Conservation (phyloP, 2,797 vertebrate species). For the Sebastes vulpes region DNA sequence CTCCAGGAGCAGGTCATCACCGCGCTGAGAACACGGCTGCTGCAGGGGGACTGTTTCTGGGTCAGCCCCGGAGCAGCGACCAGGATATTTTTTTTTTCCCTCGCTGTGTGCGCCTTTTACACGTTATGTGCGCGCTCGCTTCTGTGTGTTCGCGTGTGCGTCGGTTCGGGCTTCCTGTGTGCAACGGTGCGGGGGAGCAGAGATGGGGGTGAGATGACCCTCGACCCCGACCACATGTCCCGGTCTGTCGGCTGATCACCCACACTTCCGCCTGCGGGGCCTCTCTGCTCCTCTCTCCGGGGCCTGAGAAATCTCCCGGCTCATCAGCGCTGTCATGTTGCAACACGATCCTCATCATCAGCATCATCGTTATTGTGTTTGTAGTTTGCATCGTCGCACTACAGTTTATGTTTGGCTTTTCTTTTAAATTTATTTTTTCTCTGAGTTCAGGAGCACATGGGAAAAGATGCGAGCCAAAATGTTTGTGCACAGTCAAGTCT, state of each 20-base stretch:
- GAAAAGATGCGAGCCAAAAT: not conserved
- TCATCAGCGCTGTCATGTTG: constrained; percentile 35
- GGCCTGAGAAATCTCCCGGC: constrained; percentile 25
- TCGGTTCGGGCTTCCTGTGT: constrained; percentile 76
- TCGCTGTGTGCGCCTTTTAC: constrained; percentile 19
- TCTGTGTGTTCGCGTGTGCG: constrained; percentile 26
- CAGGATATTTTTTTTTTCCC: constrained; percentile 38
- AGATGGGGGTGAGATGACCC: constrained; percentile 74
- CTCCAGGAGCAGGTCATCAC: constrained; percentile 76
- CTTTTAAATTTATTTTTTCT: not conserved
- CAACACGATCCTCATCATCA: not conserved
- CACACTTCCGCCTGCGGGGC: constrained; percentile 70
- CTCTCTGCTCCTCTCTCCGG: constrained; percentile 50
- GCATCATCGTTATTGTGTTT: not conserved
- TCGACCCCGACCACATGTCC: constrained; percentile 80
- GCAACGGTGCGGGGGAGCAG: constrained; percentile 69
- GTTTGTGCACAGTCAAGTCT: not conserved
- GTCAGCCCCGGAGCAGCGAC: constrained; percentile 51
- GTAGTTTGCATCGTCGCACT: not conserved
- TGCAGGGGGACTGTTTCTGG: constrained; percentile 62
- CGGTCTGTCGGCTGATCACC: constrained; percentile 68
- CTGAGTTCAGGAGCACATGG: not conserved
- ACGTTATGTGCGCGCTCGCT: constrained; percentile 32
- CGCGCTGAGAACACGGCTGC: constrained; percentile 60
- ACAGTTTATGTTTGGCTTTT: not conserved